Evolutionary conservation across 1,140 invertebrate species (phyloP), one percentile per base, ranked within the genome.

Genomic region (Penaeus chinensis): DNA sequence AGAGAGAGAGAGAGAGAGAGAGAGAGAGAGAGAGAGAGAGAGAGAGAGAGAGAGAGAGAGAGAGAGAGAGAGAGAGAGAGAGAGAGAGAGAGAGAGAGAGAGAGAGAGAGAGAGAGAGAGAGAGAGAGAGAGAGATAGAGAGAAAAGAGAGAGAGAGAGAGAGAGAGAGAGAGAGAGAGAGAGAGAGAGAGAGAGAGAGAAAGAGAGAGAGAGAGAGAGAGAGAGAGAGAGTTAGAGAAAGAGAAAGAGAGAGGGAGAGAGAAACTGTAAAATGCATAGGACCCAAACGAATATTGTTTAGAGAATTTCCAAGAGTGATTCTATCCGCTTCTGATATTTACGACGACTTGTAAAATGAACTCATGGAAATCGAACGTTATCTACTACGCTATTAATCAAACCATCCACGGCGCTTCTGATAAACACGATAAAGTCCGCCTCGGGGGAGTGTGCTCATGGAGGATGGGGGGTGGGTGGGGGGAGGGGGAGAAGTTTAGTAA

Each of bases 11-110:
- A 32, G 16, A 74, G 69, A 74, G 18, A n/a, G n/a, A n/a, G n/a
- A n/a, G n/a, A n/a, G 42, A 74, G 27, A 74, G 71, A 74, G 20
- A 74, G 71, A 74, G 71, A 74, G 71, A 74, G 71, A 74, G 71
- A 74, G 71, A 32, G 11, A n/a, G 16, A 42, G 76, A 77, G 76
- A 42, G 60, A 54, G n/a, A 54, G 60, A 22, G 22, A 54, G 24
- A 22, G 24, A n/a, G 22, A 74, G 22, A 74, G 37, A 27, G 69
- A n/a, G 22, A n/a, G 24, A n/a, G 69, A 74, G 69, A 74, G 69
- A 37, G 24, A 54, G 42, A 54, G 76, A 37, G 74, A 18, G 32
- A 1, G 11, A 77, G 18, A 54, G 76, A 37, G 71, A 18, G 42
- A 42, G 71, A 37, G 76, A 54, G 60, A 54, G 76, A 77, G 32